Conservation (phyloP, 2,797 vertebrate genomes). For the Hybognathus amarus region DNA sequence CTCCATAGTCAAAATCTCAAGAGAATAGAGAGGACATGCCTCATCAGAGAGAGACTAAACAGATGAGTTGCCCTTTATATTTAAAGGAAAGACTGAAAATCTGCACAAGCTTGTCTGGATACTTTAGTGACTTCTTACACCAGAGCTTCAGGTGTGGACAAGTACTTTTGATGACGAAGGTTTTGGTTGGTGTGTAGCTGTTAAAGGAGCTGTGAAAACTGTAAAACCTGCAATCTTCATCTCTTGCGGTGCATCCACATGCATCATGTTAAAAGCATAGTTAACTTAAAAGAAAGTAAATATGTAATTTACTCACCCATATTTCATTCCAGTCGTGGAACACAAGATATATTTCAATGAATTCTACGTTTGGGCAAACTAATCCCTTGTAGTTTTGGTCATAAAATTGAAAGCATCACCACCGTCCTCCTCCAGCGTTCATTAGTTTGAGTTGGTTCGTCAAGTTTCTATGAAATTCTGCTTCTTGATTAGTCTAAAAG, state of each 20-base stretch:
- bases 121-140: background rate
- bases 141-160: background rate
- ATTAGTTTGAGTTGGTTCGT: too few species aligned
- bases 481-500: too few species aligned
- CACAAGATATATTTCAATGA: background rate
- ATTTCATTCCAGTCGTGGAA: background rate
- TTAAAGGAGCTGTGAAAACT: background rate
- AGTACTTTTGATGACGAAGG: background rate
- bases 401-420: background rate
- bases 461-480: too few species aligned
- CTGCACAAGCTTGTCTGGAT: background rate
- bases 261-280: background rate
- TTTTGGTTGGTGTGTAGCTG: background rate
- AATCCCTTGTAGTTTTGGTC: too few species aligned
- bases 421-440: too few species aligned
- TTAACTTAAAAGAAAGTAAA: background rate
- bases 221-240: background rate
- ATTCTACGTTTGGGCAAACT: too few species aligned
- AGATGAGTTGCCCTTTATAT: conserved; percentile 34
- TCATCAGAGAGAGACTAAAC: conserved; percentile 67
- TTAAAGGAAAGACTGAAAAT: background rate
- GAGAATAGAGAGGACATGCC: conserved; percentile 52
- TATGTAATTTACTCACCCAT: background rate
- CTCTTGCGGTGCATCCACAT: background rate
- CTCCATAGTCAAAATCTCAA: conserved; percentile 74